These are phyloP conservation scores for Tachypleus tridentatus DNA, from an alignment of 1,140 invertebrate species.

Conservation along the genomic window DNA sequence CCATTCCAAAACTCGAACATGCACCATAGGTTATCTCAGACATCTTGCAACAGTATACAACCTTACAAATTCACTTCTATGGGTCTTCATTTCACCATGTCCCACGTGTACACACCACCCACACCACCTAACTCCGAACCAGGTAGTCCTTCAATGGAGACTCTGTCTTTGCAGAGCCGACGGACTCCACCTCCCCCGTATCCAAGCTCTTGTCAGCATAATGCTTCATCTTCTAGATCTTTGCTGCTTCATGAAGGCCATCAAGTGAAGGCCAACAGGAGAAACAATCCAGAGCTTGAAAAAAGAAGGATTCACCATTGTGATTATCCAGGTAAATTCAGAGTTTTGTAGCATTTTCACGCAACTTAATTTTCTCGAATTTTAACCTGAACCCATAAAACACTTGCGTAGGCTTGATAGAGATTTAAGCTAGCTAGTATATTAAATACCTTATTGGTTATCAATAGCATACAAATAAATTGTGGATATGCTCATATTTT, in stretches of 20 bases:
- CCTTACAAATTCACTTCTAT: slow-evolving; percentile 15
- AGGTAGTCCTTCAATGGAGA: slow-evolving; percentile 36
- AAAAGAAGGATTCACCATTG: slow-evolving; percentile 89
- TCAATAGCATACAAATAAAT: too few relatives aligned
- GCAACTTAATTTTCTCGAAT: too few relatives aligned
- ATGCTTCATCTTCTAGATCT: slow-evolving; percentile 42
- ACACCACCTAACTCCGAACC: slow-evolving; percentile 71
- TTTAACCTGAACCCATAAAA: too few relatives aligned
- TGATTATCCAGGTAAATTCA: slow-evolving; percentile 71
- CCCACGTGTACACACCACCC: slow-evolving; percentile 40
- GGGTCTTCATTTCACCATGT: slow-evolving; percentile 19
- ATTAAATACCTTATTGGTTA: too few relatives aligned
- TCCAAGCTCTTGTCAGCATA: slow-evolving; percentile 18
- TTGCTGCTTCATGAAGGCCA: slow-evolving; percentile 38
- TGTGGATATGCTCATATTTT: too few relatives aligned
- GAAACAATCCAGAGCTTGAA: slow-evolving; percentile 91
- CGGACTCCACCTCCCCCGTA: slow-evolving; percentile 29
- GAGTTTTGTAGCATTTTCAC: too few relatives aligned
- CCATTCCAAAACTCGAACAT: too few relatives aligned
- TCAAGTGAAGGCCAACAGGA: slow-evolving; percentile 64
- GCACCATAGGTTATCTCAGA: too few relatives aligned
- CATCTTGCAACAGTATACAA: neutral
- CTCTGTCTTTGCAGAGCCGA: slow-evolving; percentile 11
- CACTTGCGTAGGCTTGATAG: too few relatives aligned
- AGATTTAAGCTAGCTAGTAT: too few relatives aligned